These are phyloP conservation scores for Leguminivora glycinivorella DNA, from an alignment of 1,140 invertebrate species.

Conservation along the genomic window DNA sequence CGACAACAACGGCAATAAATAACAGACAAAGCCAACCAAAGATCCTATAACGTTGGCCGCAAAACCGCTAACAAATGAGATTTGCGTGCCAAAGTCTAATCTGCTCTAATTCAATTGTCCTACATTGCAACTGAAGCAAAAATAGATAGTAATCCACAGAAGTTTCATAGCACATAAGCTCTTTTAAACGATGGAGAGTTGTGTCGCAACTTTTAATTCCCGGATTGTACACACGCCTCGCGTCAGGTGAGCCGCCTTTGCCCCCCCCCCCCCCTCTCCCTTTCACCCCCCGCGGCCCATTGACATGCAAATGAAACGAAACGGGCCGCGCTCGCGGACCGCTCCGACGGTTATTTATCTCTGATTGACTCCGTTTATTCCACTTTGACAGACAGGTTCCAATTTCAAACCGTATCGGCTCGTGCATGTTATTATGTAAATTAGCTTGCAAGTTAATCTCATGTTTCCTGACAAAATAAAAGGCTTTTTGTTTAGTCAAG, in stretches of 20 bases:
- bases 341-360: constrained; percentile 67
- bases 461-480: background rate
- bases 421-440: constrained; percentile 52
- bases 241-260: constrained; percentile 59
- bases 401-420: constrained; percentile 58
- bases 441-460: constrained; percentile 29
- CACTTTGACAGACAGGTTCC: constrained; percentile 68
- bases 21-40: background rate
- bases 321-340: constrained; percentile 58
- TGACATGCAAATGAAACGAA: constrained; percentile 68
- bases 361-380: constrained; percentile 72
- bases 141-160: background rate
- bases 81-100: background rate
- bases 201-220: constrained; percentile 26
- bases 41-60: background rate
- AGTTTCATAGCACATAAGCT: background rate
- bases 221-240: constrained; percentile 15
- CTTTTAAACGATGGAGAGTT: background rate
- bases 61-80: constrained; percentile 4
- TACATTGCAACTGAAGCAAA: background rate
- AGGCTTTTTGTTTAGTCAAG: background rate
- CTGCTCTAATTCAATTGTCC: background rate
- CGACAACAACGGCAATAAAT: background rate
- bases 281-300: constrained; percentile 43
- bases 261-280: constrained; percentile 33